Evolutionary conservation across 1,140 invertebrate species (phyloP).

Genomic region (Gerris buenoi): DNA sequence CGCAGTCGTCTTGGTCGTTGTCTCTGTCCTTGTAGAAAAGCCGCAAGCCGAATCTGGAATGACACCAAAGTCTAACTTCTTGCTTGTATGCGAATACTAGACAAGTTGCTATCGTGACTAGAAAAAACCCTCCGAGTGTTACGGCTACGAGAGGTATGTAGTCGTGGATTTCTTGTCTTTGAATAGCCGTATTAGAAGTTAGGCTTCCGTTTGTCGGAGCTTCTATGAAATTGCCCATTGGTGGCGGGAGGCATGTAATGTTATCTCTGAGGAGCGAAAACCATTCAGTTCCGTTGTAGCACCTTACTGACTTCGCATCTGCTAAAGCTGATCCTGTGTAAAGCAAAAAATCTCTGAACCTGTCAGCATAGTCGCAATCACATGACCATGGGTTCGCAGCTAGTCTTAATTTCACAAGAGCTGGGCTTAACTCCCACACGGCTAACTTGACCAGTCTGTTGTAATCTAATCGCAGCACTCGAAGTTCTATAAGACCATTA

Average conservation of each 20-base stretch:
- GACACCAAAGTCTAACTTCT: constrained; percentile 76
- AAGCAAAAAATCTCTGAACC: constrained; percentile 61
- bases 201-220: constrained; percentile 48
- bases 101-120: constrained; percentile 52
- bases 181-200: constrained; percentile 51
- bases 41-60: constrained; percentile 71
- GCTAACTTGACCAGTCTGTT: constrained; percentile 57
- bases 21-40: constrained; percentile 59
- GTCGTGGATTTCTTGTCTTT: constrained; percentile 53
- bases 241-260: constrained; percentile 22
- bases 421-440: constrained; percentile 54
- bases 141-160: constrained; percentile 62
- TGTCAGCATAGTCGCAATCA: constrained; percentile 65
- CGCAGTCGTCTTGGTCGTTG: constrained; percentile 57
- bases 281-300: constrained; percentile 43
- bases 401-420: constrained; percentile 50
- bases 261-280: constrained; percentile 34
- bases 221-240: constrained; percentile 27
- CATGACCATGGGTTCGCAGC: constrained; percentile 75
- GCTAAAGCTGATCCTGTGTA: constrained; percentile 41
- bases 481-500: constrained; percentile 46
- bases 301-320: constrained; percentile 44
- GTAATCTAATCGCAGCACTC: constrained; percentile 55
- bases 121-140: constrained; percentile 50
- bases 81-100: constrained; percentile 67